Evolutionary conservation across 2,888 invertebrate genomes (phyloP).

Genomic region (Hetaerina titia): DNA sequence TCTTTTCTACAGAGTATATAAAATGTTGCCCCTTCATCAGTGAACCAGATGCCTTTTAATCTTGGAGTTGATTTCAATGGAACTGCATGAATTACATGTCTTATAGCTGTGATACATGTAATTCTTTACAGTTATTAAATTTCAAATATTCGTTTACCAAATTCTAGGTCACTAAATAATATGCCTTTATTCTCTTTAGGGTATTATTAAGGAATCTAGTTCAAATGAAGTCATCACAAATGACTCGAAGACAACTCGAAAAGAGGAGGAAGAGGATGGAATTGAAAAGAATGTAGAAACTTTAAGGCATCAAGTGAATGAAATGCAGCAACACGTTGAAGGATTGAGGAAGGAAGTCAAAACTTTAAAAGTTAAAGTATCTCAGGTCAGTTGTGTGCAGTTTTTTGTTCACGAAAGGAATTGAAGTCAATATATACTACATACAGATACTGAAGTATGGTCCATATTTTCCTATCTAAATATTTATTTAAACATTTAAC

Average conservation of each 20-base stretch:
- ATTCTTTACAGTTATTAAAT: no score
- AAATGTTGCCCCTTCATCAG: no score
- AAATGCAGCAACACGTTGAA: conserved; percentile 18
- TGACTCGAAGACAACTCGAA: conserved; percentile 13
- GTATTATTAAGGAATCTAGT: not conserved
- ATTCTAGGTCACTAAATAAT: not conserved
- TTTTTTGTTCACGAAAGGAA: not conserved
- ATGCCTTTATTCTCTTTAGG: not conserved
- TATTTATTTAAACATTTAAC: no score
- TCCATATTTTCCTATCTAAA: no score
- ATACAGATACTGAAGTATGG: no score
- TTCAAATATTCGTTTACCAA: no score
- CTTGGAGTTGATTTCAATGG: no score
- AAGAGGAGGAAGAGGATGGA: conserved; percentile 73
- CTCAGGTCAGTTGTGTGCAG: conserved; percentile 63
- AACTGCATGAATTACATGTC: no score
- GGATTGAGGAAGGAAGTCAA: conserved; percentile 35
- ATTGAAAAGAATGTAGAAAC: conserved; percentile 76
- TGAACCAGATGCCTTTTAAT: no score
- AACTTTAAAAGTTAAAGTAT: conserved; percentile 61
- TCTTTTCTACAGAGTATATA: no score
- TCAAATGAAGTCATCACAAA: not conserved
- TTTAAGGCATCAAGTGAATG: conserved; percentile 21
- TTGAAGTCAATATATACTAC: no score
- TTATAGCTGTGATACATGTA: no score